Evolutionary conservation across 2,888 invertebrate species (phyloP).

Genomic region (Drosophila anceps): DNA sequence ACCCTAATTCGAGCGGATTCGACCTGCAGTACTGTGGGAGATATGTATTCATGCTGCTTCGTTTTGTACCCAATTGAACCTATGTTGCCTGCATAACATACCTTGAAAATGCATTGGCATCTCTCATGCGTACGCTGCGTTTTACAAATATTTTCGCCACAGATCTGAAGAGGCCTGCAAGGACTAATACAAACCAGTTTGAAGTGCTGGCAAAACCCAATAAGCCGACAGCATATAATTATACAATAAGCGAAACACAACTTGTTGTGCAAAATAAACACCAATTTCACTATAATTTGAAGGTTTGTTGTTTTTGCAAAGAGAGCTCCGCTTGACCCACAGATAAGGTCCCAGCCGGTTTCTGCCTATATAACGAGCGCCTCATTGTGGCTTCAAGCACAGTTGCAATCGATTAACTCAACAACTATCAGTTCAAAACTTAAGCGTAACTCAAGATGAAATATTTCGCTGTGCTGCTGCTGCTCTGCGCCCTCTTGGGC

Average conservation of each 20-base stretch:
- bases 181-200: conserved; percentile 42
- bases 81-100: background rate
- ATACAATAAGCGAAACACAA: conserved; percentile 18
- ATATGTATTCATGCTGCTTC: too few species aligned
- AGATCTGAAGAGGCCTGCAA: conserved; percentile 59
- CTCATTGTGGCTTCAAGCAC: conserved; percentile 11
- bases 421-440: conserved; percentile 10
- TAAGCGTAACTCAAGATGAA: conserved; percentile 56
- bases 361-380: conserved; percentile 59
- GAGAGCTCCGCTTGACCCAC: conserved; percentile 54
- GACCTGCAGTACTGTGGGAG: too few species aligned
- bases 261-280: conserved; percentile 46
- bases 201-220: conserved; percentile 33
- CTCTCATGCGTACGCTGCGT: background rate
- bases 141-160: background rate
- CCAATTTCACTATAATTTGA: conserved; percentile 55
- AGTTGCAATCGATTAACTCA: conserved; percentile 47
- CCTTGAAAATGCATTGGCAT: background rate
- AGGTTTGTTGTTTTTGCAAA: conserved; percentile 56
- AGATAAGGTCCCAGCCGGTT: conserved; percentile 69
- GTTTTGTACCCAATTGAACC: too few species aligned
- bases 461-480: conserved; percentile 59
- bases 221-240: conserved; percentile 4
- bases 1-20: too few species aligned
- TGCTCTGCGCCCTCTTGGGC: conserved; percentile 56